Evolutionary conservation across 1,140 invertebrate species (phyloP), one percentile per base, ranked within the genome.

Genomic region (Saccostrea glomerata): DNA sequence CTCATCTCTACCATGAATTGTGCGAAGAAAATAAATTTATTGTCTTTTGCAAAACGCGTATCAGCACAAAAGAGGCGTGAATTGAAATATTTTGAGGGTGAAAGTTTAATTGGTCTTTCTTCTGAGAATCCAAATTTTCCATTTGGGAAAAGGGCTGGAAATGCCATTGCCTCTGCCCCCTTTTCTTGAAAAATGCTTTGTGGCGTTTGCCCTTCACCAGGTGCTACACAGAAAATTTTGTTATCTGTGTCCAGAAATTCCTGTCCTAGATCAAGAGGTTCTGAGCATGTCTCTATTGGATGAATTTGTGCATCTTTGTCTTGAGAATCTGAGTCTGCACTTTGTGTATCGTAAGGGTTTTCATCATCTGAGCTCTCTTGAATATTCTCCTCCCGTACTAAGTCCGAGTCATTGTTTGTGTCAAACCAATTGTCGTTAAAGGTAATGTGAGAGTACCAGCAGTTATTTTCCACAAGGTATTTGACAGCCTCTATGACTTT

Each of bases 41-140:
- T 85, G 54, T 85, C 85, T 47, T 36, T 40, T 40, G 70, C 47
- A 85, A 85, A 88, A 25, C 83, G 66, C 7, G 25, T 25, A n/a
- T 88, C 83, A 20, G n/a, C 87, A 56, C 15, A 56, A 20, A 85
- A 58, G 13, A 85, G 20, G n/a, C 84, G 66, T 17, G 20, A 63
- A 77, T 88, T 56, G 23, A 88, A 85, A 58, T 88, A 88, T 40
- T 85, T 88, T 17, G 56, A 66, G 5, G 66, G 47, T 7, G 84
- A 54, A 23, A 85, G 84, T 30, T 54, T 82, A 13, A 85, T 6
- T 9, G n/a, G 36, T 36, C 87, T 73, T 9, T 77, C 23, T 20
- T 17, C 63, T 56, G 13, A 77, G 23, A 56, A 58, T 85, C 87
- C 83, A 85, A 73, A 82, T 47, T 85, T 55, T 17, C 66, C 87